A percentile compares a stretch with the other conserved stretches of the same genome.
phyloP scores from a whole-genome alignment of 1,140 invertebrate genomes.

The Ruditapes philippinarum region DNA sequence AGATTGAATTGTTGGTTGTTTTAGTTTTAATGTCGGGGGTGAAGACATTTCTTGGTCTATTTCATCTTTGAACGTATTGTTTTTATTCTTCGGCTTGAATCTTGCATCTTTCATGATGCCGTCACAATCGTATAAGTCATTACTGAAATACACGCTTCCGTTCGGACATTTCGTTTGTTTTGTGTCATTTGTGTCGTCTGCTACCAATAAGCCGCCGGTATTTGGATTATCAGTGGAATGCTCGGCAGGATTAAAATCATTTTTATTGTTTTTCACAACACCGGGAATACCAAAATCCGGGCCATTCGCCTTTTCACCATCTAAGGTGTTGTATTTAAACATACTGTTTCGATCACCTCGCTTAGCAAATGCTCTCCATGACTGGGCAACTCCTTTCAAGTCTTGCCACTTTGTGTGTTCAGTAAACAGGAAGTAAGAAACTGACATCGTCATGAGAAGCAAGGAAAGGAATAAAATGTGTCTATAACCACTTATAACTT shows the following conservation, averaged over 20 bases:
- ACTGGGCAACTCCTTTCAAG: neutral
- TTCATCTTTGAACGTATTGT: neutral
- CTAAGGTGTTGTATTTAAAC: too few relatives aligned
- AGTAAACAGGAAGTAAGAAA: neutral
- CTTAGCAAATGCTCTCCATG: neutral
- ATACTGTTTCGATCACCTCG: too few relatives aligned
- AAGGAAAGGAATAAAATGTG: neutral
- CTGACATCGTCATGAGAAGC: neutral
- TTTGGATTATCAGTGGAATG: too few relatives aligned
- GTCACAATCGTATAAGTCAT: conserved; percentile 15
- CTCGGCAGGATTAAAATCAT: too few relatives aligned
- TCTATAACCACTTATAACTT: too few relatives aligned
- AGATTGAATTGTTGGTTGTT: neutral
- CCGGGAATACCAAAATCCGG: too few relatives aligned
- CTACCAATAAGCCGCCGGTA: too few relatives aligned
- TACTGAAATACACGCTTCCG: conserved; percentile 8
- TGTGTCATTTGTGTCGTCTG: too few relatives aligned
- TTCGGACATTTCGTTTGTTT: neutral
- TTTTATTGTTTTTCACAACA: too few relatives aligned
- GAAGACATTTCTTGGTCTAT: neutral
- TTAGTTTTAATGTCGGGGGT: neutral
- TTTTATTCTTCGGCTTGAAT: neutral
- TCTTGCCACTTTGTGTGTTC: neutral
- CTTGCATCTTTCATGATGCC: conserved; percentile 14
- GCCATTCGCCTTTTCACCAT: too few relatives aligned